Percentiles rank a stretch among this genome's conserved stretches.
phyloP scores from a whole-genome alignment of 2,888 invertebrate genomes.

The Epinotia brunnichana region DNA sequence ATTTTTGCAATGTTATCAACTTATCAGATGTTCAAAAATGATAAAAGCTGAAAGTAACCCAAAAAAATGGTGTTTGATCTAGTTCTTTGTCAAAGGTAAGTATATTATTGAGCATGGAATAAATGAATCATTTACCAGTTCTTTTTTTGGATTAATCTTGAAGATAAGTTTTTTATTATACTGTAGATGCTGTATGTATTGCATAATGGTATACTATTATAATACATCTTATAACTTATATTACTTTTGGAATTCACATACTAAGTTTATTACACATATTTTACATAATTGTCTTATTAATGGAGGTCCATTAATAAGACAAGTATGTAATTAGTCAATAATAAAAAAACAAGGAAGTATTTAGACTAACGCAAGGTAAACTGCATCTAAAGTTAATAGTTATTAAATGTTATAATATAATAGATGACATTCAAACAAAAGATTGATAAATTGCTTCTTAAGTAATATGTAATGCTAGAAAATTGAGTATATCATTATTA shows the following conservation, averaged over 20 bases:
- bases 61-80: conserved; percentile 8
- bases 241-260: background rate
- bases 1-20: conserved; percentile 48
- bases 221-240: background rate
- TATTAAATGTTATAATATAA: conserved; percentile 6
- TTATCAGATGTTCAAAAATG: conserved; percentile 49
- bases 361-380: conserved; percentile 4
- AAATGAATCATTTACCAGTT: conserved; percentile 5
- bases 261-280: background rate
- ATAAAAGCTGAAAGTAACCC: conserved; percentile 41
- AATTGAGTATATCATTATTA: conserved; percentile 11
- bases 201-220: background rate
- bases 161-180: conserved; percentile 2
- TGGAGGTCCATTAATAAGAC: background rate
- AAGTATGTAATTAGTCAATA: conserved; percentile 10
- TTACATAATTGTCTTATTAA: too few relatives aligned
- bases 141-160: background rate
- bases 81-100: conserved; percentile 28
- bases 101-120: background rate
- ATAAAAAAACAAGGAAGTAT: conserved; percentile 6
- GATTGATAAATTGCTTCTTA: conserved; percentile 23
- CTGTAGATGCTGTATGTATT: background rate
- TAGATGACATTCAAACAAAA: background rate
- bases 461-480: conserved; percentile 10
- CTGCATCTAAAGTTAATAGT: background rate